Percentiles rank a stretch among this genome's conserved stretches.
Conservation (phyloP, 2,113 vertebrate species). For the Pedetes capensis region DNA sequence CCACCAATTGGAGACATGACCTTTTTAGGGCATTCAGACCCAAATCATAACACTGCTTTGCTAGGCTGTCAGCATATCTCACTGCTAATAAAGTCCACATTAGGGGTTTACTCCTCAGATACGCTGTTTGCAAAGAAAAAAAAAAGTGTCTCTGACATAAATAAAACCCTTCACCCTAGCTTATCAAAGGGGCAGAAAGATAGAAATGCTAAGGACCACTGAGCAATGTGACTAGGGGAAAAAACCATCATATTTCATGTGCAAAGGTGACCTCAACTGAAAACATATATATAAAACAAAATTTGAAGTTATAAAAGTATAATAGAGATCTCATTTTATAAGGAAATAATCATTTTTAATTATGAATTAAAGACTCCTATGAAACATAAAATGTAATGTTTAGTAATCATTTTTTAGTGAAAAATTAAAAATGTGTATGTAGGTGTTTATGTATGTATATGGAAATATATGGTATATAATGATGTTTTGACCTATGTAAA, state of each 20-base stretch:
- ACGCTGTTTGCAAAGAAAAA: neutral
- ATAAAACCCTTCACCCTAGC: neutral
- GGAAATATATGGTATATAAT: neutral
- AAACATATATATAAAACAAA: constrained; percentile 29
- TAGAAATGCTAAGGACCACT: neutral
- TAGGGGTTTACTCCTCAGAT: neutral
- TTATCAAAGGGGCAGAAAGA: neutral
- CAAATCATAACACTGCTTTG: neutral
- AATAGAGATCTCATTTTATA: neutral
- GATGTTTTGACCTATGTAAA: neutral
- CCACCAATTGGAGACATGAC: too few species aligned
- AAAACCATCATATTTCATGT: neutral
- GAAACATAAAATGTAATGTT: neutral
- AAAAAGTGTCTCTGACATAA: neutral
- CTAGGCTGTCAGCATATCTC: neutral
- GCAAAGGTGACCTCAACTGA: neutral
- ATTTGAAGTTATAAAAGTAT: neutral
- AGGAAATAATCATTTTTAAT: neutral
- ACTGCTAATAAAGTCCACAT: neutral
- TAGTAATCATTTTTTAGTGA: neutral
- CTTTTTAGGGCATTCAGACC: too few species aligned
- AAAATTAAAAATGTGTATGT: neutral
- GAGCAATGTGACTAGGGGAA: neutral
- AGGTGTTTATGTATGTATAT: neutral
- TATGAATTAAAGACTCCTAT: neutral